phyloP scores from a whole-genome alignment of 2,797 vertebrate species.

The Phoeniculus purpureus region DNA sequence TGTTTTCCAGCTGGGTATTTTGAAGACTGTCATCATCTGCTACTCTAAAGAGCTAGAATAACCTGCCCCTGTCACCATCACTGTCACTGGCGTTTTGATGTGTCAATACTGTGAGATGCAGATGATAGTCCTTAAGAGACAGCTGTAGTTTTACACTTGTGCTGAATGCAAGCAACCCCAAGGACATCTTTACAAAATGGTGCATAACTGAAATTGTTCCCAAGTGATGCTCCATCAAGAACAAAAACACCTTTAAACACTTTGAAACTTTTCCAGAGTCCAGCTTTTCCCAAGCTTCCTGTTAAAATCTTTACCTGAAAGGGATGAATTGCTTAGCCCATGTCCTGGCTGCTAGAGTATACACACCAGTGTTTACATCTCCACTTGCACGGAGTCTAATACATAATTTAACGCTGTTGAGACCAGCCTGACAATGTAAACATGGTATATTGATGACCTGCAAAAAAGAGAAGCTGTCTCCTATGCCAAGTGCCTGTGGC shows the following conservation, averaged over 20 bases:
- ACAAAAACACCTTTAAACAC: constrained; percentile 67
- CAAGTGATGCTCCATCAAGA: constrained; percentile 62
- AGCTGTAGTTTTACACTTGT: constrained; percentile 29
- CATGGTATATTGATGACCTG: constrained; percentile 67
- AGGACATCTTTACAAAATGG: constrained; percentile 55
- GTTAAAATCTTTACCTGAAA: constrained; percentile 59
- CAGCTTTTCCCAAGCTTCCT: constrained; percentile 51
- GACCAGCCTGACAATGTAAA: constrained; percentile 65
- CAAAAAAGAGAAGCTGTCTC: constrained; percentile 68
- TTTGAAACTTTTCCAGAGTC: constrained; percentile 70
- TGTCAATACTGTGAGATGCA: not conserved
- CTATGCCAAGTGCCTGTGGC: constrained; percentile 58
- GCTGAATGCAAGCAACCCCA: constrained; percentile 53
- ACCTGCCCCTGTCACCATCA: constrained; percentile 26
- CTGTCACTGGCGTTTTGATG: constrained; percentile 36
- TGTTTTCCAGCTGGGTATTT: constrained; percentile 48
- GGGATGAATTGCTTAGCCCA: not conserved
- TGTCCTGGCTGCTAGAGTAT: constrained; percentile 15
- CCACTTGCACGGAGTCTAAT: constrained; percentile 35
- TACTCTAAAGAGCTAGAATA: constrained; percentile 41
- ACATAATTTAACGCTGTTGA: constrained; percentile 69
- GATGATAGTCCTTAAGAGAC: constrained; percentile 34
- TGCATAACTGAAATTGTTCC: constrained; percentile 65
- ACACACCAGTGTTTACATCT: constrained; percentile 59
- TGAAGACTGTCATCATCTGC: constrained; percentile 41